A percentile compares a stretch with the other conserved stretches of the same genome.
Evolutionary conservation across 1,140 invertebrate genomes (phyloP).

Genomic region (Orius insidiosus): DNA sequence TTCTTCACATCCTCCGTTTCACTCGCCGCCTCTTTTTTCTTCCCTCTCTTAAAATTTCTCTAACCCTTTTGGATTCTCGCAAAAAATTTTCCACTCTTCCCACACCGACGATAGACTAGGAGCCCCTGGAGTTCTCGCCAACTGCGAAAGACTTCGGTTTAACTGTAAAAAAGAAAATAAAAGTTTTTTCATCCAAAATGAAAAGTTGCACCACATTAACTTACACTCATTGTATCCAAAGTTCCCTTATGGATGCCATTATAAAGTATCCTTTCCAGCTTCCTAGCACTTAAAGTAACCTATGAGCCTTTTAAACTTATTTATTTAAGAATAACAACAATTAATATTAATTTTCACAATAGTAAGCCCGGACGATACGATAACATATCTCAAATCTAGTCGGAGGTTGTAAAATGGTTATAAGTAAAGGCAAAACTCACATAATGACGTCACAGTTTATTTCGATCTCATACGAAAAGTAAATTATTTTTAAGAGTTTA

Average conservation of each 20-base stretch:
- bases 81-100: constrained; percentile 36
- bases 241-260: constrained; percentile 15
- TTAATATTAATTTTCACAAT: too few species aligned
- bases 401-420: too few species aligned
- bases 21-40: constrained; percentile 23
- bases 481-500: too few species aligned
- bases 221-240: constrained; percentile 16
- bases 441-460: too few species aligned
- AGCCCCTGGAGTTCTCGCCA: constrained; percentile 18
- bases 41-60: constrained; percentile 66
- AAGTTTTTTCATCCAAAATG: constrained; percentile 7
- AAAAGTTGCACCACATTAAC: constrained; percentile 3
- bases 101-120: constrained; percentile 27
- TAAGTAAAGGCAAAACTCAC: too few species aligned
- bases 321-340: too few species aligned
- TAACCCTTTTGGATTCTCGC: constrained; percentile 70
- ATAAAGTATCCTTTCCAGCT: constrained; percentile 23
- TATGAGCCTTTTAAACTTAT: constrained; percentile 22
- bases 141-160: constrained; percentile 18
- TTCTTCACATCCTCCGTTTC: constrained; percentile 27
- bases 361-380: too few species aligned
- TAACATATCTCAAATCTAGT: too few species aligned
- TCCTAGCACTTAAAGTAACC: constrained; percentile 24
- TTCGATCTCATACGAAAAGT: too few species aligned
- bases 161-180: constrained; percentile 10